Conservation (phyloP, 2,113 vertebrate genomes). For the Phrynocephalus versicolor region DNA sequence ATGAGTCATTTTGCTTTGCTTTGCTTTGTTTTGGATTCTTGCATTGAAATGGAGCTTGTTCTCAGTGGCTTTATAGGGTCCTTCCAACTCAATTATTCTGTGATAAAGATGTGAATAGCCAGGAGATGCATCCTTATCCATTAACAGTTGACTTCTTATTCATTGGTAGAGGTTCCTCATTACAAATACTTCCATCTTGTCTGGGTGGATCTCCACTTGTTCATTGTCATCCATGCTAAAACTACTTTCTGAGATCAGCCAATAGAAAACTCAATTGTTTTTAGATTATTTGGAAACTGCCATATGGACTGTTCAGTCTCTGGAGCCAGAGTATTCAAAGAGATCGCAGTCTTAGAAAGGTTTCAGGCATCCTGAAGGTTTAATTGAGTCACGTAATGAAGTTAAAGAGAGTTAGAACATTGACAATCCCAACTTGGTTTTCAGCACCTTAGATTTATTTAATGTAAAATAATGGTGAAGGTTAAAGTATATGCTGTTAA, state of each 20-base stretch:
- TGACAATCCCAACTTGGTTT: too few relatives aligned
- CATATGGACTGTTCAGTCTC: neutral
- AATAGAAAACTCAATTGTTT: neutral
- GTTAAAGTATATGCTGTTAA: neutral
- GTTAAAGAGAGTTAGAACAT: too few relatives aligned
- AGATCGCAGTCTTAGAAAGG: neutral
- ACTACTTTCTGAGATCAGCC: neutral
- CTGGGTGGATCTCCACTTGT: neutral
- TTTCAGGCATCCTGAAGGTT: neutral
- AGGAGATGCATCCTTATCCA: too few relatives aligned
- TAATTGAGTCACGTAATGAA: too few relatives aligned
- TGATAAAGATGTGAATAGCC: neutral
- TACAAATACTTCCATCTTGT: neutral
- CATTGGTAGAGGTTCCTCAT: neutral
- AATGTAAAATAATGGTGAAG: too few relatives aligned
- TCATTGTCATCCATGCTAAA: neutral
- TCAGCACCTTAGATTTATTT: too few relatives aligned
- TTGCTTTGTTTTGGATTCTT: too few relatives aligned
- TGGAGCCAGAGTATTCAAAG: neutral
- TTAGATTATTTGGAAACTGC: neutral
- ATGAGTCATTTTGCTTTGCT: too few relatives aligned
- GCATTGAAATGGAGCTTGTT: too few relatives aligned
- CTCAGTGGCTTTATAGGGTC: too few relatives aligned
- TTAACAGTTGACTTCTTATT: neutral
- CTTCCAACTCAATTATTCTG: too few relatives aligned